Percentiles rank a stretch among this genome's conserved stretches.
These are phyloP conservation scores for Lasioglossum lativentre DNA, from an alignment of 2,888 invertebrate genomes.

Conservation along the genomic window DNA sequence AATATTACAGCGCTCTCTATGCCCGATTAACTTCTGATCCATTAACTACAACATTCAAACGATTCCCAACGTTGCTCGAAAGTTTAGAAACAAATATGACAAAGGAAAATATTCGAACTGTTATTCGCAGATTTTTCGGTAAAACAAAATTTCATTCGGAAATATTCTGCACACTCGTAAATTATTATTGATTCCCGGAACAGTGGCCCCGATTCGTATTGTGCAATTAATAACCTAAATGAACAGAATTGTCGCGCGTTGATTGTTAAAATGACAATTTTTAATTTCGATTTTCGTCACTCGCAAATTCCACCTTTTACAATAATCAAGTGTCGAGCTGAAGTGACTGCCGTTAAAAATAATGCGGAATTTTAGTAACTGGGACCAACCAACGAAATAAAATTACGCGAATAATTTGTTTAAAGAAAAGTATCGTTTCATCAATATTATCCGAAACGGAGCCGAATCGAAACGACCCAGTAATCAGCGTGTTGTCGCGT, in stretches of 20 bases:
- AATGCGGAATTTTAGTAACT: background rate
- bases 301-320: background rate
- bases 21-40: background rate
- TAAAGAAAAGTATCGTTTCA: no score
- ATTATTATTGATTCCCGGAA: background rate
- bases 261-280: background rate
- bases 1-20: background rate
- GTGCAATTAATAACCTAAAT: background rate
- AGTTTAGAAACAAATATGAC: background rate
- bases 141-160: background rate
- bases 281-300: no score
- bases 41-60: background rate
- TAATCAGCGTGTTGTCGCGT: slow-evolving; percentile 26
- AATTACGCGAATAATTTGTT: background rate
- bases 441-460: background rate
- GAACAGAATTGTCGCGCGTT: background rate
- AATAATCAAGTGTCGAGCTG: no score
- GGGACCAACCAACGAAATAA: background rate
- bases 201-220: background rate
- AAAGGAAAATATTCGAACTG: background rate
- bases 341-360: no score
- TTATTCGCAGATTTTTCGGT: background rate
- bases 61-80: background rate
- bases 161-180: background rate
- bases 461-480: background rate